A percentile compares a stretch with the other conserved stretches of the same genome.
These are phyloP conservation scores for Rhopalosiphum padi DNA, from an alignment of 1,140 invertebrate genomes.

Conservation along the genomic window DNA sequence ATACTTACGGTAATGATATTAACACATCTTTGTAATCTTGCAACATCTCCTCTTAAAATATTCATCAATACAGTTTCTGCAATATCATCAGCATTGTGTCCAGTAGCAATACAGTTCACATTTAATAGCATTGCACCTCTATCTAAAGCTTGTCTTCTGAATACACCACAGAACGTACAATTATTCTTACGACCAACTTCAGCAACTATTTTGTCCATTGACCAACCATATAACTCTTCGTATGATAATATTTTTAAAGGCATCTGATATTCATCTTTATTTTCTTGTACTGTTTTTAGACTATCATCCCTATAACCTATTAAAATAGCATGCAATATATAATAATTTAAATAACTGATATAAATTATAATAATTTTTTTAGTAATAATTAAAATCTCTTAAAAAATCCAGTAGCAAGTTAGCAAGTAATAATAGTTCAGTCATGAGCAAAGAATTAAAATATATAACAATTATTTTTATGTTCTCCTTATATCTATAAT, in stretches of 20 bases:
- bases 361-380: background rate
- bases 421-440: background rate
- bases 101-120: constrained; percentile 94
- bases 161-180: constrained; percentile 98
- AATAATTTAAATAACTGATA: background rate
- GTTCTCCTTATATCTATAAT: too few species aligned
- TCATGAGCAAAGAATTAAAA: background rate
- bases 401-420: background rate
- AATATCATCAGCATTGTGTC: constrained; percentile 99
- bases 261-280: constrained; percentile 91
- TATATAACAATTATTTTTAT: background rate
- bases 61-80: constrained; percentile 99
- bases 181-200: constrained; percentile 96
- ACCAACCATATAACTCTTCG: constrained; percentile 99
- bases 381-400: background rate
- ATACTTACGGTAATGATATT: constrained; percentile 81
- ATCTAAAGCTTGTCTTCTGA: constrained; percentile 94
- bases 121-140: constrained; percentile 85
- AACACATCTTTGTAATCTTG: constrained; percentile 89
- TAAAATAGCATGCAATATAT: constrained; percentile 57
- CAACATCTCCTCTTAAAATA: constrained; percentile 94
- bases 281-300: constrained; percentile 94
- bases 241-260: constrained; percentile 97
- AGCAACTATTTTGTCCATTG: constrained; percentile 98
- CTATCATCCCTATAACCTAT: constrained; percentile 96